A percentile compares a stretch with the other conserved stretches of the same genome.
phyloP scores from a whole-genome alignment of 2,113 vertebrate species.

The Pseudolaguvia tuberculata region DNA sequence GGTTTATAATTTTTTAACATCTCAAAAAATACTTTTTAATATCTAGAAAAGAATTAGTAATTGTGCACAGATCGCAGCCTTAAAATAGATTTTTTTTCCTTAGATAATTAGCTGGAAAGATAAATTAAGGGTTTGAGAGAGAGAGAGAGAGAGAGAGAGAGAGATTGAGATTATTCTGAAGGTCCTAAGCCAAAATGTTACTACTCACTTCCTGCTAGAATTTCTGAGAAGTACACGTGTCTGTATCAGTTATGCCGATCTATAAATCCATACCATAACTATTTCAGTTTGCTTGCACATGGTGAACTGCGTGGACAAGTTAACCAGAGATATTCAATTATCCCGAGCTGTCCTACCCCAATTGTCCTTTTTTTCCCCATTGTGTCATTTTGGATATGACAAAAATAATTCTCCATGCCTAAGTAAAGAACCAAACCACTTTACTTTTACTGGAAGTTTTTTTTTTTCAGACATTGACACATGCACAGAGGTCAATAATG shows the following conservation, averaged over 20 bases:
- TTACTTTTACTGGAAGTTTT: slow-evolving; percentile 17
- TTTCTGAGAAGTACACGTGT: slow-evolving; percentile 9
- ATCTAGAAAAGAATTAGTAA: neutral
- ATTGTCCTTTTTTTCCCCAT: slow-evolving; percentile 20
- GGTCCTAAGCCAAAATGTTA: neutral
- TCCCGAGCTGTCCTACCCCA: slow-evolving; percentile 15
- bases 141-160: no score
- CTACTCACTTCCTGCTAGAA: neutral
- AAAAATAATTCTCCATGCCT: slow-evolving; percentile 15
- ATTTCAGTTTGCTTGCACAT: neutral
- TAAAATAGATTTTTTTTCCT: neutral
- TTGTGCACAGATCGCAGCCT: neutral
- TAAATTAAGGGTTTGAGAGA: neutral
- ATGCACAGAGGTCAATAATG: slow-evolving; percentile 2
- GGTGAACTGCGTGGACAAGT: slow-evolving; percentile 23
- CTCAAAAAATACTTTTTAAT: neutral
- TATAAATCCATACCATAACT: slow-evolving; percentile 10
- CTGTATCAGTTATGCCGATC: slow-evolving; percentile 15
- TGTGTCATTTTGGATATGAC: slow-evolving; percentile 33
- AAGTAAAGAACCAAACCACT: slow-evolving; percentile 25
- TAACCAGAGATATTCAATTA: slow-evolving; percentile 13
- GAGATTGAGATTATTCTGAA: neutral
- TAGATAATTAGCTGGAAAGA: neutral
- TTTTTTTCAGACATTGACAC: slow-evolving; percentile 18
- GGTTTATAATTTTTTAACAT: no score